Evolutionary conservation across 2,888 invertebrate species (phyloP).

Genomic region (Autographa pulchrina): DNA sequence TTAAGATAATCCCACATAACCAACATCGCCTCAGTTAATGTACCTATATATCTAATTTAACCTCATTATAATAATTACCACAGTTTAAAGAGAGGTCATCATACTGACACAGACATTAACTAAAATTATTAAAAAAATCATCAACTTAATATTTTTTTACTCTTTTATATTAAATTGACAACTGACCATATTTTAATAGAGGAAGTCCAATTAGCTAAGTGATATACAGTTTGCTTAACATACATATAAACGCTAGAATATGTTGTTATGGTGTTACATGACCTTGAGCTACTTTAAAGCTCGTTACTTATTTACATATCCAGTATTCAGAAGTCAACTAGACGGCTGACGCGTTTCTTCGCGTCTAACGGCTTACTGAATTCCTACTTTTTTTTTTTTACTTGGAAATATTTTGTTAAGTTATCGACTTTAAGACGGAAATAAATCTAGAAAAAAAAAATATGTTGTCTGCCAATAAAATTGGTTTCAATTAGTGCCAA

Average conservation of each 20-base stretch:
- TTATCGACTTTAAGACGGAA: too few relatives aligned
- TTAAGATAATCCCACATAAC: not conserved
- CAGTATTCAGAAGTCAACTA: not conserved
- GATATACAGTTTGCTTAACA: not conserved
- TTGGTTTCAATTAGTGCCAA: not conserved
- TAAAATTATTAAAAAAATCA: too few relatives aligned
- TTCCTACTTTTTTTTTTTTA: too few relatives aligned
- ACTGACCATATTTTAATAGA: not conserved
- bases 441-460: too few relatives aligned
- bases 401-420: too few relatives aligned
- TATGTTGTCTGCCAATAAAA: not conserved
- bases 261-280: not conserved
- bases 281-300: slow-evolving; percentile 2
- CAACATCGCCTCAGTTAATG: not conserved
- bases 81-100: too few relatives aligned
- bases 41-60: not conserved
- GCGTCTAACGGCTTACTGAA: not conserved
- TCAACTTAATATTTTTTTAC: too few relatives aligned
- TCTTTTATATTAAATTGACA: too few relatives aligned
- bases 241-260: not conserved
- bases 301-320: not conserved
- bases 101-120: too few relatives aligned
- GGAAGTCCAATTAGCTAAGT: not conserved
- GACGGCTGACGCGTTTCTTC: not conserved
- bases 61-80: too few relatives aligned